phyloP scores from a whole-genome alignment of 2,113 vertebrate species.

The Nycticebus coucang region DNA sequence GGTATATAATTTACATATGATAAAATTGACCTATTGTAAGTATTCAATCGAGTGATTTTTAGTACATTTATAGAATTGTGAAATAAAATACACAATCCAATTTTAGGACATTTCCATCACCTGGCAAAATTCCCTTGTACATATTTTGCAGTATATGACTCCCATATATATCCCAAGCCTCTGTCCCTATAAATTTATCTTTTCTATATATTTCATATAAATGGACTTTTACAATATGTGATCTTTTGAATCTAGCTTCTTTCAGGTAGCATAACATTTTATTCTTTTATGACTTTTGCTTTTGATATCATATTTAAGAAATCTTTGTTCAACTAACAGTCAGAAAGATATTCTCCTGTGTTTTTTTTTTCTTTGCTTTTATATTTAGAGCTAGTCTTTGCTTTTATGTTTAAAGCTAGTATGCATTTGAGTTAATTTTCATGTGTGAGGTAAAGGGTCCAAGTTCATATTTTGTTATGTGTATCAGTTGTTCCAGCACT shows the following conservation, averaged over 20 bases:
- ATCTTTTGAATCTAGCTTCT: conserved; percentile 27
- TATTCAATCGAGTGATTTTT: background rate
- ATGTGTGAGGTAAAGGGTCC: background rate
- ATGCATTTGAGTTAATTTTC: conserved; percentile 48
- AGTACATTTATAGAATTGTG: conserved; percentile 22
- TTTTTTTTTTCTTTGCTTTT: conserved; percentile 23
- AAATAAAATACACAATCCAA: background rate
- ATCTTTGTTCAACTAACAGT: background rate
- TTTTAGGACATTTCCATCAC: background rate
- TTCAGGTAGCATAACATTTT: background rate
- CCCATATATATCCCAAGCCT: background rate
- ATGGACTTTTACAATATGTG: background rate
- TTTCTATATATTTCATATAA: conserved; percentile 39
- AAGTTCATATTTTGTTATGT: conserved; percentile 33
- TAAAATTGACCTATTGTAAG: conserved; percentile 25
- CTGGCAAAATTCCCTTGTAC: background rate
- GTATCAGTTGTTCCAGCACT: background rate
- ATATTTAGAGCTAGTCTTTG: background rate
- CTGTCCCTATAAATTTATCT: conserved; percentile 41
- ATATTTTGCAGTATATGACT: conserved; percentile 21
- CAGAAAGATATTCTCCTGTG: background rate
- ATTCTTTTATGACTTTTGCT: conserved; percentile 22
- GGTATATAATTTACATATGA: conserved; percentile 13
- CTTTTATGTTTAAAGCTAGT: background rate
- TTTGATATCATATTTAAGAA: conserved; percentile 36